phyloP scores from a whole-genome alignment of 2,113 vertebrate genomes.

The Arothron firmamentum region DNA sequence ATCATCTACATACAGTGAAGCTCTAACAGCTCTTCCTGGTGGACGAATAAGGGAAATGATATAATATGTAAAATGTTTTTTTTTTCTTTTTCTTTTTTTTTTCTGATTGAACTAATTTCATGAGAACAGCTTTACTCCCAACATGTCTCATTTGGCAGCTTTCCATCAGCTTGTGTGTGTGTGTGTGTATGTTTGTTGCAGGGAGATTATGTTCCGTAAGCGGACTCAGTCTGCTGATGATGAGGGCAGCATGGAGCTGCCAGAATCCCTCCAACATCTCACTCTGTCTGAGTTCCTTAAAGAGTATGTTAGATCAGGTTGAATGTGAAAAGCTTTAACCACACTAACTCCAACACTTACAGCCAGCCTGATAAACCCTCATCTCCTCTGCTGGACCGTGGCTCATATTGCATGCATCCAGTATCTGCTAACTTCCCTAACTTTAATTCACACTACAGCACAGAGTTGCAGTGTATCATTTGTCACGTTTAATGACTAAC shows the following conservation, averaged over 20 bases:
- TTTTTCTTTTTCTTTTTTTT: neutral
- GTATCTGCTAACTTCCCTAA: constrained; percentile 4
- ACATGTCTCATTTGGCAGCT: neutral
- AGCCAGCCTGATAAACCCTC: constrained; percentile 9
- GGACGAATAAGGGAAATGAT: neutral
- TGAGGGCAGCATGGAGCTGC: constrained; percentile 70
- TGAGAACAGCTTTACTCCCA: neutral
- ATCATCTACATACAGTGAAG: too few relatives aligned
- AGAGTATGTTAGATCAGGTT: constrained; percentile 74
- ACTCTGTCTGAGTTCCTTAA: constrained; percentile 82
- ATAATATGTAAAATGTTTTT: neutral
- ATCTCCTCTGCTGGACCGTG: constrained; percentile 5
- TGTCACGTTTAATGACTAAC: constrained; percentile 17
- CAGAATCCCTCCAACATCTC: constrained; percentile 78
- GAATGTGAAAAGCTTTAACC: neutral
- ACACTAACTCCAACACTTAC: constrained; percentile 21
- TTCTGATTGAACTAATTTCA: neutral
- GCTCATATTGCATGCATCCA: constrained; percentile 18
- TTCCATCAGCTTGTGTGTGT: neutral
- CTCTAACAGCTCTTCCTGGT: constrained; percentile 19
- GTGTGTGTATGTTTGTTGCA: constrained; percentile 39
- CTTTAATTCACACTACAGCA: constrained; percentile 10
- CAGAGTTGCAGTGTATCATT: constrained; percentile 12
- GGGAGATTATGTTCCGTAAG: constrained; percentile 75
- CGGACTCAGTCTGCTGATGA: constrained; percentile 77